A percentile compares a stretch with the other conserved stretches of the same genome.
Evolutionary conservation across 2,888 invertebrate species (phyloP).

Genomic region (Tribolium freemani): DNA sequence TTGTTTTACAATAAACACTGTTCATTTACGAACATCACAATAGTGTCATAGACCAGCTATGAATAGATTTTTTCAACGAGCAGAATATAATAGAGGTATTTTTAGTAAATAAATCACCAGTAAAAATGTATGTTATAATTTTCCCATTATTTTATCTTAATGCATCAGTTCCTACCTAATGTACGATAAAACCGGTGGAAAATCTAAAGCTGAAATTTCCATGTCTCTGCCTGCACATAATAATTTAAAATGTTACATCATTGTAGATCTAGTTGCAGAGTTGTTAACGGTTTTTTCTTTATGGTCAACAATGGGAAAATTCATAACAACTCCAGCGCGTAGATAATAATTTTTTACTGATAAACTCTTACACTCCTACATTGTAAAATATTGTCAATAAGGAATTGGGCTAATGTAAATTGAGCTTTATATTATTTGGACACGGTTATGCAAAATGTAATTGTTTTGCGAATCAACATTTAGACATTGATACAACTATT

Average conservation of each 20-base stretch:
- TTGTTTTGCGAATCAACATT: not conserved
- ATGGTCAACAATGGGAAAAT: constrained; percentile 15
- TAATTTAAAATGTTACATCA: not conserved
- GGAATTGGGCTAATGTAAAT: constrained; percentile 45
- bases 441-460: not conserved
- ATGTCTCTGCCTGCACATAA: not conserved
- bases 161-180: too few species aligned
- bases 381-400: constrained; percentile 22
- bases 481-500: not conserved
- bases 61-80: constrained; percentile 39
- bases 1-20: constrained; percentile 41
- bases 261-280: not conserved
- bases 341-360: constrained; percentile 17
- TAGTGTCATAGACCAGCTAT: constrained; percentile 58
- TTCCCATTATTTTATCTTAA: constrained; percentile 12
- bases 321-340: not conserved
- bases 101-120: not conserved
- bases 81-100: constrained; percentile 4
- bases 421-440: constrained; percentile 43
- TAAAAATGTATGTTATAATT: not conserved
- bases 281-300: not conserved
- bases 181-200: not conserved
- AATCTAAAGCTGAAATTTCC: not conserved
- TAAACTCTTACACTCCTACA: not conserved
- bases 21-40: constrained; percentile 55